These are phyloP conservation scores for Gerris lacustris DNA, from an alignment of 2,888 invertebrate genomes.

Conservation along the genomic window DNA sequence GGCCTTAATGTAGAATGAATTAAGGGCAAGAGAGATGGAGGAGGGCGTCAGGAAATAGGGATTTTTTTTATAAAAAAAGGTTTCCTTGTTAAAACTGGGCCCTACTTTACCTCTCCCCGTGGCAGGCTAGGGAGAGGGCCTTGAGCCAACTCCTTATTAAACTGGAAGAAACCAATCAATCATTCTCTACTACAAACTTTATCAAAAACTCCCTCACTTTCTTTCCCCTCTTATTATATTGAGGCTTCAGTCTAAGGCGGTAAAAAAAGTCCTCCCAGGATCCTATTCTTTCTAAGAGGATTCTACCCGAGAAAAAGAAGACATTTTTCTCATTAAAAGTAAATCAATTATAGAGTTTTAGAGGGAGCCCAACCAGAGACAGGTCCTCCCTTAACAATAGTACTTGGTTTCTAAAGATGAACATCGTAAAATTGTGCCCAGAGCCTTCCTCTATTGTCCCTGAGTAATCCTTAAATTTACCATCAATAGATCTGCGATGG, in stretches of 20 bases:
- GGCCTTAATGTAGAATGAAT: not conserved
- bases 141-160: constrained; percentile 13
- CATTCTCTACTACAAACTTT: constrained; percentile 23
- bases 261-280: constrained; percentile 5
- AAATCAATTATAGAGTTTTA: constrained; percentile 23
- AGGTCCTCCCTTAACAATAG: constrained; percentile 14
- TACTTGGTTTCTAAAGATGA: not conserved
- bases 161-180: constrained; percentile 21
- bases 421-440: not conserved
- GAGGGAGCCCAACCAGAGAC: constrained; percentile 12
- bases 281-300: constrained; percentile 17
- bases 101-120: no score
- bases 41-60: not conserved
- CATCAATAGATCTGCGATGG: no score
- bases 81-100: not conserved
- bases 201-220: constrained; percentile 22
- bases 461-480: no score
- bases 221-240: not conserved
- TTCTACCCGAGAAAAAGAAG: constrained; percentile 18
- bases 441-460: no score
- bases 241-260: not conserved
- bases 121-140: not conserved
- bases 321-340: constrained; percentile 27
- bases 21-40: not conserved
- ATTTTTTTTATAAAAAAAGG: not conserved